A percentile compares a stretch with the other conserved stretches of the same genome.
Conservation (phyloP, 2,797 vertebrate genomes). For the Ispidina picta region DNA sequence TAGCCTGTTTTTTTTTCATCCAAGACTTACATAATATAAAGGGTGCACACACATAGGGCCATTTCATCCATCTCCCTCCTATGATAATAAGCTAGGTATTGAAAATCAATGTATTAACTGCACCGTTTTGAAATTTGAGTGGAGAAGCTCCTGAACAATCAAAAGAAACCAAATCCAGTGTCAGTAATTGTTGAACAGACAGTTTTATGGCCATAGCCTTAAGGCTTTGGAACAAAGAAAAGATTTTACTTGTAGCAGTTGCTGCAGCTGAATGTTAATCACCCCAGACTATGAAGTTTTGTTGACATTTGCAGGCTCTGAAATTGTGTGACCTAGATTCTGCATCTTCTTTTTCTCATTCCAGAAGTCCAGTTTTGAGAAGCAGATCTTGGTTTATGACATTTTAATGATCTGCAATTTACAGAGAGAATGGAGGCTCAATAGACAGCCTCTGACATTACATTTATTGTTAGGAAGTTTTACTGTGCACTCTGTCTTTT, state of each 20-base stretch:
- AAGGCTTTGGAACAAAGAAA: not conserved
- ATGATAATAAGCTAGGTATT: not conserved
- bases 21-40: not conserved
- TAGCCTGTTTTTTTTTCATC: not conserved
- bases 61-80: not conserved
- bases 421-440: not conserved
- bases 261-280: conserved; percentile 23
- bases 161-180: not conserved
- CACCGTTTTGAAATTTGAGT: not conserved
- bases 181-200: not conserved
- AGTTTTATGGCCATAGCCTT: not conserved
- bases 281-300: not conserved
- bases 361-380: not conserved
- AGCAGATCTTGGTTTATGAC: not conserved
- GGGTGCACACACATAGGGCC: not conserved
- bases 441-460: not conserved
- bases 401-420: not conserved
- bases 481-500: not conserved
- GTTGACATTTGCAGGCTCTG: conserved; percentile 17
- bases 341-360: not conserved
- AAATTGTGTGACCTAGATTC: conserved; percentile 9
- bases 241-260: not conserved
- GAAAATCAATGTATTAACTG: not conserved
- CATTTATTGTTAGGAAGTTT: not conserved
- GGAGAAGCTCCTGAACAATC: not conserved